Evolutionary conservation across 2,888 invertebrate species (phyloP).

Genomic region (Metallyticus violacea): DNA sequence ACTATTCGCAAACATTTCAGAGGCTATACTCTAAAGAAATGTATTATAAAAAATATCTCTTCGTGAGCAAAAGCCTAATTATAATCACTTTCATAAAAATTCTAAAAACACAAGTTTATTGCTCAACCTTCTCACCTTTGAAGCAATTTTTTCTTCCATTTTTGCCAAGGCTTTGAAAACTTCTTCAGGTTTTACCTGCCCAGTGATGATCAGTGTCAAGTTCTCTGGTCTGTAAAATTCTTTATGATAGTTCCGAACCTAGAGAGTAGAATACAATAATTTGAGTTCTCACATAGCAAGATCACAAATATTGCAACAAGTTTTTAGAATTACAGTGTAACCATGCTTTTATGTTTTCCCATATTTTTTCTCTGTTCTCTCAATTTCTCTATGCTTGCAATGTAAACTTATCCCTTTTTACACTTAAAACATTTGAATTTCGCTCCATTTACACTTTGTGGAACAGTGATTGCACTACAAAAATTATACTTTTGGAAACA

Average conservation of each 20-base stretch:
- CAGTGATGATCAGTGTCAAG: slow-evolving; percentile 77
- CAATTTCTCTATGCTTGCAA: too few relatives aligned
- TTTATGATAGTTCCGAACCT: slow-evolving; percentile 77
- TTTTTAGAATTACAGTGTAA: not conserved
- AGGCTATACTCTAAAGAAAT: too few relatives aligned
- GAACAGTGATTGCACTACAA: too few relatives aligned
- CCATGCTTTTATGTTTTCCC: not conserved
- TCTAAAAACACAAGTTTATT: too few relatives aligned
- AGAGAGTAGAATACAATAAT: slow-evolving; percentile 14
- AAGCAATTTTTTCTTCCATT: slow-evolving; percentile 72
- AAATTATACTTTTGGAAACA: too few relatives aligned
- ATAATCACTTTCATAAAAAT: too few relatives aligned
- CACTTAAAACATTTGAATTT: too few relatives aligned
- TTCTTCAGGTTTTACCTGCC: slow-evolving; percentile 71
- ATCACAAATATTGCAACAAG: not conserved
- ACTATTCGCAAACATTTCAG: not conserved
- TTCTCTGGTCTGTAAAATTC: slow-evolving; percentile 88
- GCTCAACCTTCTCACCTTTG: slow-evolving; percentile 52
- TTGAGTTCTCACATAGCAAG: not conserved
- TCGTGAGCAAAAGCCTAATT: too few relatives aligned
- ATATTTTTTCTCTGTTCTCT: too few relatives aligned
- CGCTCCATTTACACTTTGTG: too few relatives aligned
- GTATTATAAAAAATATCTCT: too few relatives aligned
- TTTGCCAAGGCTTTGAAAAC: slow-evolving; percentile 70
- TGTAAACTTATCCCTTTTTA: too few relatives aligned